Conservation (phyloP, 2,113 vertebrate genomes). For the Microtus montanus region DNA sequence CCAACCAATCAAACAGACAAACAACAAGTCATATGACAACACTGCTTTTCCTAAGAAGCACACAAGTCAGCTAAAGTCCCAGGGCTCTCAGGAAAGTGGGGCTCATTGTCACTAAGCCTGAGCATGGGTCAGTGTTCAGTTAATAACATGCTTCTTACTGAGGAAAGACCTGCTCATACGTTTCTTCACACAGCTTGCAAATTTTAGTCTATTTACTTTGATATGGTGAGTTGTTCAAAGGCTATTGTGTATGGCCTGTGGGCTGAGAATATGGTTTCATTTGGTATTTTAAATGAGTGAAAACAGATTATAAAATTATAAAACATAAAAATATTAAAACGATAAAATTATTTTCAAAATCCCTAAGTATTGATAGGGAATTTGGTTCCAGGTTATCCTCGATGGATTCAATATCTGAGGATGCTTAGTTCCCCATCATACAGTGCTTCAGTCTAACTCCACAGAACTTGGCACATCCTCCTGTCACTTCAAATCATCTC, state of each 20-base stretch:
- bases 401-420: background rate
- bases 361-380: background rate
- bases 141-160: background rate
- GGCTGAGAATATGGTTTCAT: background rate
- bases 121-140: background rate
- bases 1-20: too few relatives aligned
- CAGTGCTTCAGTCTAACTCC: too few relatives aligned
- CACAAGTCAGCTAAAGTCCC: background rate
- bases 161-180: background rate
- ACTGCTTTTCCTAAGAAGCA: background rate
- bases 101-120: background rate
- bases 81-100: background rate
- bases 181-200: background rate
- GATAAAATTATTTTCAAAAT: background rate
- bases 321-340: background rate
- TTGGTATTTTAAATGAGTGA: background rate
- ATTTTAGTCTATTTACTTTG: background rate
- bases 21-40: too few relatives aligned
- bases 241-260: background rate
- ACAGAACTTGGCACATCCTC: background rate
- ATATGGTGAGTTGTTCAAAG: background rate
- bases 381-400: background rate
- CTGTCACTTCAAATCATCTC: background rate
- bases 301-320: background rate
- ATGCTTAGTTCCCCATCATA: background rate